Evolutionary conservation across 2,113 vertebrate species (phyloP), one percentile per base, ranked within the genome.

Genomic region (Eurypyga helias): DNA sequence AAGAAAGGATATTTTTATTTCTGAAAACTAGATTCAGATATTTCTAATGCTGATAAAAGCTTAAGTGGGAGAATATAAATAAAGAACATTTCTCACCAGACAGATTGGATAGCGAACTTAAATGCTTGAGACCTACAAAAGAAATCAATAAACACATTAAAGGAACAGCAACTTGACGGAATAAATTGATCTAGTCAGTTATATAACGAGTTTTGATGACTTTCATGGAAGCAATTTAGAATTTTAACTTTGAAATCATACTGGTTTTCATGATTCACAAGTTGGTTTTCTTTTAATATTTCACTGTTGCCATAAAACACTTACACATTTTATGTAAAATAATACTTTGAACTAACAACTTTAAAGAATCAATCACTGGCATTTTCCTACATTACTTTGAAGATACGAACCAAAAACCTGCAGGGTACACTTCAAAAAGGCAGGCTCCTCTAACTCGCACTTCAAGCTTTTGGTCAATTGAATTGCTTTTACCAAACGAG

Each of bases 261-360:
- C 87, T 84, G 80, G 87, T 75, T 93, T 85, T 92, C 93, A 87
- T 91, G 95, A 97, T 96, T 95, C 45, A 45, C 57, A 87, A 96
- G 96, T 95, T 96, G 45, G 73, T 77, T 97, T 96, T 97, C 96
- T 91, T 97, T 96, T 95, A 95, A 82, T 84, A 97, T 97, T 97
- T 97, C 95, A 93, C 91, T 89, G 48, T 77, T 96, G 94, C 96
- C 97, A 76, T 94, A 96, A 97, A 97, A 96, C 89, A 95, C 95
- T 93, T 96, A 97, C 94, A 97, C 90, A 87, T 96, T 96, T 98
- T 97, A 97, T 98, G 97, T 97, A 97, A 98, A 98, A 97, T 97
- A 97, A 95, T 91, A 96, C 97, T 98, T 98, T 98, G 98, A 98
- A 98, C 95, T 97, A 97, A 94, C 97, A 95, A 98, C 96, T 97